Evolutionary conservation across 1,140 invertebrate genomes (phyloP).

Genomic region (Listronotus bonariensis): DNA sequence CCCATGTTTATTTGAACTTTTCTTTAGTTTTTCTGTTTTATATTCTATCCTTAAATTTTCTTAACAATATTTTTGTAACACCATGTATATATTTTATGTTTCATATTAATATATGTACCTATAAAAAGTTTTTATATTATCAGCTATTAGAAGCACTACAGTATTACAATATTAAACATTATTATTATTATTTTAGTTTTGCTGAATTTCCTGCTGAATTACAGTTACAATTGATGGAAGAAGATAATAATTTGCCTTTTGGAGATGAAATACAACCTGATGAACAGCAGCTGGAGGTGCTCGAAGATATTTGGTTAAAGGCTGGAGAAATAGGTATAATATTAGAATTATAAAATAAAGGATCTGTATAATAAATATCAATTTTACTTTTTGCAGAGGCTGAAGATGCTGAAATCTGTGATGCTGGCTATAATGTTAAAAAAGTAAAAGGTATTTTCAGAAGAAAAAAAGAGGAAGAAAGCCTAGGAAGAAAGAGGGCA

Average conservation of each 20-base stretch:
- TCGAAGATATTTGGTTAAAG: conserved; percentile 82
- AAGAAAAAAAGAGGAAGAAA: conserved; percentile 34
- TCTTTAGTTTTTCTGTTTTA: too few relatives aligned
- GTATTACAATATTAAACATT: too few relatives aligned
- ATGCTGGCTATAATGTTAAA: conserved; percentile 62
- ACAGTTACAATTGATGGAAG: conserved; percentile 58
- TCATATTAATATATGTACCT: too few relatives aligned
- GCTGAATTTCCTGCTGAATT: conserved; percentile 51
- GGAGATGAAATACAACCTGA: conserved; percentile 62
- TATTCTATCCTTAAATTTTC: too few relatives aligned
- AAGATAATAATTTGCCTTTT: conserved; percentile 55
- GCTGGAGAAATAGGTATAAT: conserved; percentile 79
- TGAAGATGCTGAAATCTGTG: conserved; percentile 59
- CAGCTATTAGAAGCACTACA: too few relatives aligned
- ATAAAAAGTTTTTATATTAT: too few relatives aligned
- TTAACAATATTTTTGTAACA: too few relatives aligned
- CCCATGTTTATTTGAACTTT: too few relatives aligned
- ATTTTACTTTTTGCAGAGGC: conserved; percentile 55
- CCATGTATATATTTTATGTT: too few relatives aligned
- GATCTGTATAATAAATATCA: too few relatives aligned
- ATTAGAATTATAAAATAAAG: too few relatives aligned
- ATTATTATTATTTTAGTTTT: conserved; percentile 39
- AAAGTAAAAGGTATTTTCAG: conserved; percentile 36
- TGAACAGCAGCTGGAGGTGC: conserved; percentile 73
- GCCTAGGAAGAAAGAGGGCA: conserved; percentile 22